Evolutionary conservation across 2,797 vertebrate species (phyloP).

Genomic region (Hephaestus fuliginosus): DNA sequence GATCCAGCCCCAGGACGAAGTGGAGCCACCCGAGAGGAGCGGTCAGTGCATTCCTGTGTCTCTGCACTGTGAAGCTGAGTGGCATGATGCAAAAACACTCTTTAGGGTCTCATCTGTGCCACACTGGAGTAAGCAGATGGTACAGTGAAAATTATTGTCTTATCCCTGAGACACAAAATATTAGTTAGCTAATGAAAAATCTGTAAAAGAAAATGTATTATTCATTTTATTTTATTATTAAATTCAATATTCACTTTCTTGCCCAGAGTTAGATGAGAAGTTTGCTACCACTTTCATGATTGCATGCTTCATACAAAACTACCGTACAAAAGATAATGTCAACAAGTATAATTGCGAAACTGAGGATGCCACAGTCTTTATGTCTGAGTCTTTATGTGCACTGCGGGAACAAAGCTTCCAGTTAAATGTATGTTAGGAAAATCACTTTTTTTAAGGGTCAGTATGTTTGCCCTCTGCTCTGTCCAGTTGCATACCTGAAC

Average conservation of each 20-base stretch:
- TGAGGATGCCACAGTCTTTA: not conserved
- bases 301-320: no score
- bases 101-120: conserved; percentile 32
- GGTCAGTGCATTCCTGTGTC: conserved; percentile 65
- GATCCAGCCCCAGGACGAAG: conserved; percentile 63
- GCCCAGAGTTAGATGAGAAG: no score
- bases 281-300: no score
- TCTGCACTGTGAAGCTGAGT: conserved; percentile 32
- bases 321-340: not conserved
- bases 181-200: not conserved
- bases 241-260: no score
- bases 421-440: conserved; percentile 6
- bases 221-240: no score
- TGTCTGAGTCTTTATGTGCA: not conserved
- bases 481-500: conserved; percentile 84
- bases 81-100: conserved; percentile 21
- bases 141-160: not conserved
- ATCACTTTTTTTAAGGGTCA: conserved; percentile 68
- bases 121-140: not conserved
- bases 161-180: not conserved
- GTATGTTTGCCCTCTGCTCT: conserved; percentile 65
- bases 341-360: not conserved
- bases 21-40: conserved; percentile 70
- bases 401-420: not conserved
- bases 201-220: not conserved